phyloP scores from a whole-genome alignment of 2,888 invertebrate species.

The Hyles lineata region DNA sequence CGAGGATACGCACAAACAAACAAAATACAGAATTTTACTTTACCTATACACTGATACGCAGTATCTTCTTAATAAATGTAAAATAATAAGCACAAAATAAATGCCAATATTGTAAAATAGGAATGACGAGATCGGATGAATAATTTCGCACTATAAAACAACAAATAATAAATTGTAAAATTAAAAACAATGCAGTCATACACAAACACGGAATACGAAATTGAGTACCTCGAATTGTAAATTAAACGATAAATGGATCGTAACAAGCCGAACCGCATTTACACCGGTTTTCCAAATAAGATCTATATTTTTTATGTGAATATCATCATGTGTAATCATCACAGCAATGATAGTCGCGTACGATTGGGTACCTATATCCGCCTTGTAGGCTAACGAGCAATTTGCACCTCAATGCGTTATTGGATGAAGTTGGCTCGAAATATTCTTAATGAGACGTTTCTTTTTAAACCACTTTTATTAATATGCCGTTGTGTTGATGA shows the following conservation, averaged over 20 bases:
- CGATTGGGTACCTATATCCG: conserved; percentile 44
- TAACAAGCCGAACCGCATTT: conserved; percentile 20
- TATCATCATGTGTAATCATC: conserved; percentile 58
- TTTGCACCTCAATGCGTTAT: conserved; percentile 13
- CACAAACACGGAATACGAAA: not conserved
- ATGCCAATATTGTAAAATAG: too few relatives aligned
- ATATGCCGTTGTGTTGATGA: not conserved
- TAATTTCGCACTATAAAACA: too few relatives aligned
- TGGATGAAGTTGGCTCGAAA: not conserved
- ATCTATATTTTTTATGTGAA: conserved; percentile 50
- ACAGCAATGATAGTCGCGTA: conserved; percentile 44
- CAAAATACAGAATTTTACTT: too few relatives aligned
- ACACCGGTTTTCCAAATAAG: conserved; percentile 28
- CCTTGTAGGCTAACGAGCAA: conserved; percentile 8
- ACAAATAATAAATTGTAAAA: not conserved
- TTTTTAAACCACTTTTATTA: conserved; percentile 6
- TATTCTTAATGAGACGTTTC: conserved; percentile 20
- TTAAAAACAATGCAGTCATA: not conserved
- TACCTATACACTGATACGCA: too few relatives aligned
- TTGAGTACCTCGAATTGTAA: not conserved
- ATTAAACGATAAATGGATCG: not conserved
- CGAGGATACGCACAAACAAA: too few relatives aligned
- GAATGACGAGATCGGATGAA: too few relatives aligned
- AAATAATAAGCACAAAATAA: too few relatives aligned
- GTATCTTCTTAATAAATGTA: too few relatives aligned